Evolutionary conservation across 30 jellyfish, hydroid and myxozoan genomes (phyloP).

Genomic region (Cassiopea xamachana): DNA sequence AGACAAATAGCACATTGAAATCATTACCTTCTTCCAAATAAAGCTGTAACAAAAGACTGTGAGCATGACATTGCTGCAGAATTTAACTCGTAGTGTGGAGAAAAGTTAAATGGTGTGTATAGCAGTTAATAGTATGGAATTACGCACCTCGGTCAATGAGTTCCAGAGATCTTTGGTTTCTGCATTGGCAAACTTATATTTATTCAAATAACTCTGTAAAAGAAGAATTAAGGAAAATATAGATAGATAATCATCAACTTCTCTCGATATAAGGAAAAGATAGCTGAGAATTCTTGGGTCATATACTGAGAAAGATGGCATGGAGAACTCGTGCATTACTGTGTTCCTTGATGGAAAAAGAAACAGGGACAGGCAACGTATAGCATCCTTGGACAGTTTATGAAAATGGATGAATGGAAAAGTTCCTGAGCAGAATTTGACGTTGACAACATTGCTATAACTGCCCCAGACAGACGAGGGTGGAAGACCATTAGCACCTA

Average conservation of each 20-base stretch:
- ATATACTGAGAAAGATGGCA: neutral
- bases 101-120: no score
- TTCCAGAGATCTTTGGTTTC: conserved; percentile 88
- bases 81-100: no score
- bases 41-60: no score
- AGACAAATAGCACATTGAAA: no score
- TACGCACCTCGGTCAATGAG: conserved; percentile 78
- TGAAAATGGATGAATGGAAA: neutral
- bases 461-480: neutral
- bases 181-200: conserved; percentile 82
- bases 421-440: neutral
- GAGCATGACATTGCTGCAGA: no score
- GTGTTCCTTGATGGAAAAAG: neutral
- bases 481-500: neutral
- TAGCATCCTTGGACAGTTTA: neutral
- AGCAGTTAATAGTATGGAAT: neutral
- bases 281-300: neutral
- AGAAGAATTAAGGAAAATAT: neutral
- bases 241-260: neutral
- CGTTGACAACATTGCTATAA: neutral
- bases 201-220: conserved; percentile 74
- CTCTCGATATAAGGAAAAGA: neutral
- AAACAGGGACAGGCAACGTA: neutral
- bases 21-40: no score
- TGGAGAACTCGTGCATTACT: neutral